Percentiles rank a stretch among this genome's conserved stretches.
Evolutionary conservation across 1,140 invertebrate genomes (phyloP).

Genomic region (Cotesia glomerata): DNA sequence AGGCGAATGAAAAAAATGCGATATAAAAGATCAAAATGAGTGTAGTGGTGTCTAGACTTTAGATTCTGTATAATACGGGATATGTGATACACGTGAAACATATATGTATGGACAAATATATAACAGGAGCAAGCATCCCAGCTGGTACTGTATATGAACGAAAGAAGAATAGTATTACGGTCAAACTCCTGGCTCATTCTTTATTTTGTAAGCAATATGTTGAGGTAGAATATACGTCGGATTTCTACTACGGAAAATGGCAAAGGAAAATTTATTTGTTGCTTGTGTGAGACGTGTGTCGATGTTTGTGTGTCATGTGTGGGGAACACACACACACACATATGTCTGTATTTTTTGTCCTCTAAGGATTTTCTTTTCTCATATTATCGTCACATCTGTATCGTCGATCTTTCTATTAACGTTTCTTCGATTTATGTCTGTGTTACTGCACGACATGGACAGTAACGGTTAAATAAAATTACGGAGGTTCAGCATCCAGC

Average conservation of each 20-base stretch:
- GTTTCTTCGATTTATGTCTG: no score
- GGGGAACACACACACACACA: no score
- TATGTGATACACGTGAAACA: constrained; percentile 9
- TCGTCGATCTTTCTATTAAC: no score
- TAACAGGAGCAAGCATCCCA: background rate
- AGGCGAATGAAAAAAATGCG: background rate
- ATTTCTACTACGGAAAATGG: background rate
- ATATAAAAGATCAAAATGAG: background rate
- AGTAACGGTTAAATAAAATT: no score
- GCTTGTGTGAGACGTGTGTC: background rate
- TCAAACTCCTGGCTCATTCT: constrained; percentile 20
- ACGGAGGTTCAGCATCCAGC: no score
- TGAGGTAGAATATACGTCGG: background rate
- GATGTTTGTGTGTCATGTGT: no score
- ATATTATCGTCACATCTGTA: no score
- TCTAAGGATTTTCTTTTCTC: no score
- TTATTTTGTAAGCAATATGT: constrained; percentile 29
- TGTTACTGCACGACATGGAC: no score
- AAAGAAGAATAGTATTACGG: constrained; percentile 16
- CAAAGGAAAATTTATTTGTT: constrained; percentile 39
- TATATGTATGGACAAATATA: background rate
- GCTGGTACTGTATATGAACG: background rate
- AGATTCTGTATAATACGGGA: background rate
- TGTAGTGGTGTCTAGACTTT: background rate
- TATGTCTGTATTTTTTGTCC: no score